Conservation (phyloP, 2,797 vertebrate genomes). For the Semotilus atromaculatus region DNA sequence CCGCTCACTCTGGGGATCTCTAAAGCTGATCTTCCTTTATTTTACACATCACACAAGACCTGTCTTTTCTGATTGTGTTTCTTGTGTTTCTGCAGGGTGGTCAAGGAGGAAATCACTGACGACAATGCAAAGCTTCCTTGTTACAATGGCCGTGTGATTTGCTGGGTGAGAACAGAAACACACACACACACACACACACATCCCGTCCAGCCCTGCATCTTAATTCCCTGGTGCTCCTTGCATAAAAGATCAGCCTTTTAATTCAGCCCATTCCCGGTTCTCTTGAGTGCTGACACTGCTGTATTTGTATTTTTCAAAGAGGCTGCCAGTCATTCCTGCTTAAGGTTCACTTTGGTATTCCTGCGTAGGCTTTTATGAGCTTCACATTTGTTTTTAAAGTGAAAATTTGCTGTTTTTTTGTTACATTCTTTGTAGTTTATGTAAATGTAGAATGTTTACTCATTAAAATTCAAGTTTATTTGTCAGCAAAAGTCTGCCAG, state of each 20-base stretch:
- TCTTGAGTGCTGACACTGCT: slow-evolving; percentile 22
- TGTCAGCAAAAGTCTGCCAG: not conserved
- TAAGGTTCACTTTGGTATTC: slow-evolving; percentile 9
- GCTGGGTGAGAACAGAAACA: slow-evolving; percentile 84
- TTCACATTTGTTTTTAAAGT: slow-evolving; percentile 31
- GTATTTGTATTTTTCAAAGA: slow-evolving; percentile 36
- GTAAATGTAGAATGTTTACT: no score
- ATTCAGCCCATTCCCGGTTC: slow-evolving; percentile 16
- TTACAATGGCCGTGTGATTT: slow-evolving; percentile 97
- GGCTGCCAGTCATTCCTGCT: slow-evolving; percentile 36
- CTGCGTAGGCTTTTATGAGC: not conserved
- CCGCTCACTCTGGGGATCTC: slow-evolving; percentile 34
- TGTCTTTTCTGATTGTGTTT: slow-evolving; percentile 19
- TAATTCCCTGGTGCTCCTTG: slow-evolving; percentile 37
- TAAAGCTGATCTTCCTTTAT: slow-evolving; percentile 13
- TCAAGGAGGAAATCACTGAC: slow-evolving; percentile 88
- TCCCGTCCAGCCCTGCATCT: not conserved
- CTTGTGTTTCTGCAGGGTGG: slow-evolving; percentile 70
- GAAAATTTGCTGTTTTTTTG: not conserved
- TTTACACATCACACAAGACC: slow-evolving; percentile 5
- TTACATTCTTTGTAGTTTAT: not conserved
- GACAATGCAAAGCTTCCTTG: slow-evolving; percentile 97
- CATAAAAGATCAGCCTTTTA: slow-evolving; percentile 51
- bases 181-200: slow-evolving; percentile 3
- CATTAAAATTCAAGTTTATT: no score